phyloP scores from a whole-genome alignment of 2,888 invertebrate genomes.

The Nemoura dubitans region DNA sequence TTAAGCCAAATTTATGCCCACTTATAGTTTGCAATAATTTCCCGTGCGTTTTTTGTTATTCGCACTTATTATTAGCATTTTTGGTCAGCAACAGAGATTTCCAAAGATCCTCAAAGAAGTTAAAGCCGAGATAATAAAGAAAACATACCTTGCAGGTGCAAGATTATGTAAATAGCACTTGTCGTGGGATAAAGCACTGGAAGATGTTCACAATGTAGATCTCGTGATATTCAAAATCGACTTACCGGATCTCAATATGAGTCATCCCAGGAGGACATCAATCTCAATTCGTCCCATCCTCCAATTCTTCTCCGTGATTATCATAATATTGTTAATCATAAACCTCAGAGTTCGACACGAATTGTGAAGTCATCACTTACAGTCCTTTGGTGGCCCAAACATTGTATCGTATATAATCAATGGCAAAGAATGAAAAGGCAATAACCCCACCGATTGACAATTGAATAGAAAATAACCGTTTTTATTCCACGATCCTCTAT shows the following conservation, averaged over 20 bases:
- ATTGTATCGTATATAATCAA: neutral
- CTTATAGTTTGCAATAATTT: neutral
- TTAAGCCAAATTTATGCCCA: no score
- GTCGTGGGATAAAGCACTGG: neutral
- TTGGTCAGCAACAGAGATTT: neutral
- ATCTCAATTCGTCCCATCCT: neutral
- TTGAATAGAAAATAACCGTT: constrained; percentile 14
- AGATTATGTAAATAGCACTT: neutral
- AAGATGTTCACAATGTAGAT: neutral
- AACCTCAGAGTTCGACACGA: neutral
- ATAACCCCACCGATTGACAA: neutral
- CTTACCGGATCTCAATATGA: neutral
- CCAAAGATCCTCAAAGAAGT: neutral
- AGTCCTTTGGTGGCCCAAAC: neutral
- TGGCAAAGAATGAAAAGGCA: neutral
- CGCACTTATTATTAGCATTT: neutral
- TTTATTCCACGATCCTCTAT: neutral
- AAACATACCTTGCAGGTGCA: neutral
- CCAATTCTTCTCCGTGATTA: neutral
- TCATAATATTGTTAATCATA: constrained; percentile 7
- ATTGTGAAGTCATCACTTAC: constrained; percentile 14
- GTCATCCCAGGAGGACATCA: neutral
- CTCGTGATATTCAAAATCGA: neutral
- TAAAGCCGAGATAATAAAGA: neutral
- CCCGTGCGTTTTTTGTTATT: neutral